Evolutionary conservation across 2,888 invertebrate genomes (phyloP), one percentile per base, ranked within the genome.

Genomic region (Aspidiotus destructor): DNA sequence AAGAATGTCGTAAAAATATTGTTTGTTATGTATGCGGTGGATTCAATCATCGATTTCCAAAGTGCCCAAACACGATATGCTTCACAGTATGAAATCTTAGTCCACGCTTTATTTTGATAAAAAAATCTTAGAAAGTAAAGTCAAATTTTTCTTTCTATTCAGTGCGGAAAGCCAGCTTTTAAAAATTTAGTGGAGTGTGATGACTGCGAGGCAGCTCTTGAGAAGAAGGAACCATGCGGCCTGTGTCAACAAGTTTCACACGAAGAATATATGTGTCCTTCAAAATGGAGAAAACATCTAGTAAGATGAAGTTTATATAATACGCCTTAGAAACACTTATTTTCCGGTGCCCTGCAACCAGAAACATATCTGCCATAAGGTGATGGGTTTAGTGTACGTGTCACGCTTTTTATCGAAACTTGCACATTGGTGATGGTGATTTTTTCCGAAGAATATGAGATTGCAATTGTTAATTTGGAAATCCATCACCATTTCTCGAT

Each of bases 21-120:
- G 67, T 67, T 44, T 67, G 67, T 52, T 60, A 67, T 48, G 17
- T 60, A 13, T 67, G 67, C 48, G 67, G 67, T 8, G 58, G 41
- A 28, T 67, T 67, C 52, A 67, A 60, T 58, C 67, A 67, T 41
- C 13, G 11, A 9, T 67, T 13, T 60, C 17, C 60, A 7, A 10
- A 58, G 0, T 67, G 67, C 41, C 67, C 67, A 7, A 67, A 67
- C 52, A 41, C 67, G 11, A 8, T 67, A 17, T 67, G 67, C 15
- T 52, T 67, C 0, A 60, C 67, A n/a, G 67, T 67, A 52, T 40
- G 67, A 42, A 15, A 61, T 61, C 41, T 41, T 16, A 28, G 6
- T 41, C 13, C 13, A 2, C 8, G 10, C 55, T n/a, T 10, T 7
- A 48, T n/a, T 48, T 48, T 48, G 48, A 17, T 28, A 28, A 28